Base-by-base conservation (phyloP, 2,113 vertebrate genomes). In the Silurus meridionalis region DNA sequence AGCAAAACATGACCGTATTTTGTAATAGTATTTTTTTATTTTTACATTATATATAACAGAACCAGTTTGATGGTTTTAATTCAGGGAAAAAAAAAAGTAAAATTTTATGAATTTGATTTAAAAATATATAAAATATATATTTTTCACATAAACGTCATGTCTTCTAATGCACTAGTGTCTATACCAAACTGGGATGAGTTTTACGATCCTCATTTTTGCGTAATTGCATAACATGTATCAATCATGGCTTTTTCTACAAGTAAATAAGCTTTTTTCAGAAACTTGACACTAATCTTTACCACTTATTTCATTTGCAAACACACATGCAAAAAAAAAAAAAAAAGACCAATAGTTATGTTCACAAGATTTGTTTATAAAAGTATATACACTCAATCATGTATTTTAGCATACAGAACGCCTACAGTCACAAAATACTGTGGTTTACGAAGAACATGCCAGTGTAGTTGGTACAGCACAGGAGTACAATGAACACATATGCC, bases 311-410 rank as follows among this genome's bases (percentile, higher is more conserved):
- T n/a, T n/a, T 75, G 21, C 50, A 52, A 52, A 5, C 46, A 58
- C 9, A 21, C 21, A 46, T 69, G n/a, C 28, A 21, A 25, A 1
- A 66, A 52, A 53, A 14, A 17, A 72, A 88, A 82, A 85, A 50
- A 19, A 7, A 55, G 48, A 64, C 14, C 0, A 46, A 79, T 8
- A 66, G 64, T 83, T 66, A 60, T 25, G 69, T 74, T 71, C 8
- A 46, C 23, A 55, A 63, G n/a, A 75, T n/a, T 64, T n/a, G 63
- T 55, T 77, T 64, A 37, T 66, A 83, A 75, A 83, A 53, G 55
- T n/a, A 71, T 48, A 71, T 61, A 52, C 11, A 53, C 10, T 23
- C 19, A 61, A 75, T 15, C 83, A 69, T 67, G 64, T 53, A 83
- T 83, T 66, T 14, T 19, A 19, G 3, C 14, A 58, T 48, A 4